Evolutionary conservation across 2,888 invertebrate genomes (phyloP).

Genomic region (Adelognathus sp.): DNA sequence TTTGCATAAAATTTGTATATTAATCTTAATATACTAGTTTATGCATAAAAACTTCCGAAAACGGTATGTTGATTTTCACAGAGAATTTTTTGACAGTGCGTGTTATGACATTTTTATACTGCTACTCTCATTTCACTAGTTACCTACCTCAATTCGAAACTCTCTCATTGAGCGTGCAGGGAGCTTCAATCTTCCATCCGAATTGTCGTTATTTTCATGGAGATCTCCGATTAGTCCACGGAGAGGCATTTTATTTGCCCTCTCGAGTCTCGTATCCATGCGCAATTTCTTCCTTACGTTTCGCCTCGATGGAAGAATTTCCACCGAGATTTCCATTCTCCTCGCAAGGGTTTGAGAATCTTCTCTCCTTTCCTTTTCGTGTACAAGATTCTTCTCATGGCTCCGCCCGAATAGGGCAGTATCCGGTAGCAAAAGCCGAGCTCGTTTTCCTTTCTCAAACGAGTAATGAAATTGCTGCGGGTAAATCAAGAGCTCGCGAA

Average conservation of each 20-base stretch:
- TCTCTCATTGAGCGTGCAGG: not conserved
- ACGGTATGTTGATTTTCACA: too few species aligned
- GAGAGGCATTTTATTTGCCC: not conserved
- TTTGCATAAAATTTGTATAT: too few species aligned
- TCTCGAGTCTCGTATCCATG: not conserved
- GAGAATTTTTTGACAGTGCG: too few species aligned
- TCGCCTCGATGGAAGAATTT: constrained; percentile 27
- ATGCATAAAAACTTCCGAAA: too few species aligned
- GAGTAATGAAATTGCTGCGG: constrained; percentile 54
- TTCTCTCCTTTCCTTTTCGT: not conserved
- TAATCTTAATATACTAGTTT: too few species aligned
- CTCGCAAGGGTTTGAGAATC: not conserved
- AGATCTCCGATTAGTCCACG: constrained; percentile 4
- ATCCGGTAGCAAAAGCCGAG: constrained; percentile 21
- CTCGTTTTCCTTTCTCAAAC: constrained; percentile 50
- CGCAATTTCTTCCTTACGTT: not conserved
- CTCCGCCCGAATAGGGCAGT: not conserved
- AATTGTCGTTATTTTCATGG: constrained; percentile 10
- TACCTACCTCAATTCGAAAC: too few species aligned
- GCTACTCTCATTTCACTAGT: too few species aligned
- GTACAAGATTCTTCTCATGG: not conserved
- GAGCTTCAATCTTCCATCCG: not conserved
- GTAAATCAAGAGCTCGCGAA: constrained; percentile 44
- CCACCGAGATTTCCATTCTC: constrained; percentile 42
- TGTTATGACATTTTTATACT: not conserved